Evolutionary conservation across 2,888 invertebrate genomes (phyloP).

Genomic region (Uloborus plumipes): DNA sequence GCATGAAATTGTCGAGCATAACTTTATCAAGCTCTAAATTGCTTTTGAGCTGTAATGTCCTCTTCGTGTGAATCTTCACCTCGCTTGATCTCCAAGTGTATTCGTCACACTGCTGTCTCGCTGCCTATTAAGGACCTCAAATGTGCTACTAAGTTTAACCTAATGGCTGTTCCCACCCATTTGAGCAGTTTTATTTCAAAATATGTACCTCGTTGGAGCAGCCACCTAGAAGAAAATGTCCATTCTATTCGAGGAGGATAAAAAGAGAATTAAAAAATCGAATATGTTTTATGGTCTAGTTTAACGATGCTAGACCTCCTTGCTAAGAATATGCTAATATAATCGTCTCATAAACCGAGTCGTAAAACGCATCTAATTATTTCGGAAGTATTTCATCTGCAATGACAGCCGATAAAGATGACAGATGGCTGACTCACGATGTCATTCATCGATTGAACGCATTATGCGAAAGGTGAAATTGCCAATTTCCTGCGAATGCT

Average conservation of each 20-base stretch:
- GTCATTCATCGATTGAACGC: slow-evolving; percentile 1
- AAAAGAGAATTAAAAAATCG: slow-evolving; percentile 2
- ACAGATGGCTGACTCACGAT: slow-evolving; percentile 7
- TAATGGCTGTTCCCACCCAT: slow-evolving; percentile 5
- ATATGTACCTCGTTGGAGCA: neutral
- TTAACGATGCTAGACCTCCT: neutral
- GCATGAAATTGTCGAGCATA: slow-evolving; percentile 3
- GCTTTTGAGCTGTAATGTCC: neutral
- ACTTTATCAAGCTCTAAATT: slow-evolving; percentile 5
- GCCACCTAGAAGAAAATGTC: slow-evolving; percentile 13
- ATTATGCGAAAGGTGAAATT: slow-evolving; percentile 2
- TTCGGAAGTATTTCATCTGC: slow-evolving; percentile 9
- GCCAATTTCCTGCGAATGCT: neutral
- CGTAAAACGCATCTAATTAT: slow-evolving; percentile 19
- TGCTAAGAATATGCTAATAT: slow-evolving; percentile 17
- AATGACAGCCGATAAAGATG: slow-evolving; percentile 6
- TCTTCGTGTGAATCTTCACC: slow-evolving; percentile 14
- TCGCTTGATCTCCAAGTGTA: neutral
- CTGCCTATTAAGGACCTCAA: slow-evolving; percentile 8
- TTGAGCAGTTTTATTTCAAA: neutral
- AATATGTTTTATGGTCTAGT: slow-evolving; percentile 1
- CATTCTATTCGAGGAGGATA: neutral
- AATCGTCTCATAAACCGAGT: slow-evolving; percentile 1
- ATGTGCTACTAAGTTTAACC: slow-evolving; percentile 6
- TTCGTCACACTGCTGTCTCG: neutral